Conservation (phyloP, 1,140 invertebrate genomes). For the Calosoma granatense region DNA sequence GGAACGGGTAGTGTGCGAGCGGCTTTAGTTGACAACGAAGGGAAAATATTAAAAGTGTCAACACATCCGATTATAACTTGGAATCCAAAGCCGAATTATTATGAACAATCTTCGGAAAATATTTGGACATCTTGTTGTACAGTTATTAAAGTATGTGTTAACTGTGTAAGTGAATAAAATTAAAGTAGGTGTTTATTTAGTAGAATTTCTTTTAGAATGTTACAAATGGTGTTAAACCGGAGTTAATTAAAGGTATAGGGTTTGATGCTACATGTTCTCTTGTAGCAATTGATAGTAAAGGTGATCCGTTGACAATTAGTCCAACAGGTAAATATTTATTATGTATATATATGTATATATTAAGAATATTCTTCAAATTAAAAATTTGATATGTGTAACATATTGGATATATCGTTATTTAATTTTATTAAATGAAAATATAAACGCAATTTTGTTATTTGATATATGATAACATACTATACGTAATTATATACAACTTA, state of each 20-base stretch:
- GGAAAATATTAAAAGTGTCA: constrained; percentile 52
- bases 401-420: too few species aligned
- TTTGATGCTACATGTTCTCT: constrained; percentile 96
- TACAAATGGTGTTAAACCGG: constrained; percentile 39
- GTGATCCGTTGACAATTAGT: constrained; percentile 64
- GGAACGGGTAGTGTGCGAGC: constrained; percentile 83
- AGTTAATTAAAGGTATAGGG: constrained; percentile 69
- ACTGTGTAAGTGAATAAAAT: not conserved
- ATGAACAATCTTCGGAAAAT: constrained; percentile 87
- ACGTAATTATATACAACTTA: too few species aligned
- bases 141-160: constrained; percentile 54
- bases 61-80: constrained; percentile 62
- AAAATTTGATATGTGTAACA: too few species aligned
- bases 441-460: too few species aligned
- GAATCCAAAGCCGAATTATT: constrained; percentile 66
- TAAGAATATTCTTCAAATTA: constrained; percentile 1
- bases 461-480: too few species aligned
- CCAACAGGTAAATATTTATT: constrained; percentile 43
- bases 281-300: constrained; percentile 64
- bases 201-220: constrained; percentile 45
- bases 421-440: too few species aligned
- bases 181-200: not conserved
- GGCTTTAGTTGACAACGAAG: constrained; percentile 58
- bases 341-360: constrained; percentile 6
- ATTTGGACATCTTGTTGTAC: constrained; percentile 70